Evolutionary conservation across 2,797 vertebrate genomes (phyloP).

Genomic region (Chiroxiphia lanceolata): DNA sequence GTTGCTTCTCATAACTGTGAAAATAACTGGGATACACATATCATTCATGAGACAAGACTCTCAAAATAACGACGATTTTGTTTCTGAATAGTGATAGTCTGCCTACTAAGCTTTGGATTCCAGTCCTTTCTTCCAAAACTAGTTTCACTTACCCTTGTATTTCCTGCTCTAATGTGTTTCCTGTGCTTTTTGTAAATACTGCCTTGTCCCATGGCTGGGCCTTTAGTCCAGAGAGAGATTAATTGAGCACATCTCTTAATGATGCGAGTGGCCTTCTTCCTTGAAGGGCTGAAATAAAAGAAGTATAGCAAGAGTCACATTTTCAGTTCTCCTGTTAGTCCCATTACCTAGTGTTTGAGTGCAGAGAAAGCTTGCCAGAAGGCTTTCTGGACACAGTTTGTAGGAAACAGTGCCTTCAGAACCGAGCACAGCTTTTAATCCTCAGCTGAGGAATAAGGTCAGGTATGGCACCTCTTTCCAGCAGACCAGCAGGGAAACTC

Average conservation of each 20-base stretch:
- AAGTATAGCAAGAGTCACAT: background rate
- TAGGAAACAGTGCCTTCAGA: background rate
- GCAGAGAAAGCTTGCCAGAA: background rate
- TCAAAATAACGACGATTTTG: background rate
- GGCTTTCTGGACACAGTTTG: background rate
- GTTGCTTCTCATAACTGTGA: background rate
- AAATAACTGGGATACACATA: background rate
- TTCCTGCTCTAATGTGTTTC: background rate
- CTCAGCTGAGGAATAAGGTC: background rate
- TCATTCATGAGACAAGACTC: background rate
- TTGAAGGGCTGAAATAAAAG: background rate
- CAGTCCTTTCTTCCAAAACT: background rate
- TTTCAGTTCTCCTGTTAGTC: background rate
- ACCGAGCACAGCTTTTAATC: background rate
- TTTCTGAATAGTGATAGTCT: background rate
- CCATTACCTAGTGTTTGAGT: background rate
- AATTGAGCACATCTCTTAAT: rapidly evolving
- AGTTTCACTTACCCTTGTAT: background rate
- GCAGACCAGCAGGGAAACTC: background rate
- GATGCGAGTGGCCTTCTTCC: background rate
- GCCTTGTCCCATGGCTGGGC: background rate
- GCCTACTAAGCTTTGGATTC: background rate
- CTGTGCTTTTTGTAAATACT: background rate
- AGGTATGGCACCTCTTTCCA: background rate
- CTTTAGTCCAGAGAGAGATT: background rate